These are phyloP conservation scores for Falco punctatus DNA, from an alignment of 2,113 vertebrate genomes.

Conservation along the genomic window DNA sequence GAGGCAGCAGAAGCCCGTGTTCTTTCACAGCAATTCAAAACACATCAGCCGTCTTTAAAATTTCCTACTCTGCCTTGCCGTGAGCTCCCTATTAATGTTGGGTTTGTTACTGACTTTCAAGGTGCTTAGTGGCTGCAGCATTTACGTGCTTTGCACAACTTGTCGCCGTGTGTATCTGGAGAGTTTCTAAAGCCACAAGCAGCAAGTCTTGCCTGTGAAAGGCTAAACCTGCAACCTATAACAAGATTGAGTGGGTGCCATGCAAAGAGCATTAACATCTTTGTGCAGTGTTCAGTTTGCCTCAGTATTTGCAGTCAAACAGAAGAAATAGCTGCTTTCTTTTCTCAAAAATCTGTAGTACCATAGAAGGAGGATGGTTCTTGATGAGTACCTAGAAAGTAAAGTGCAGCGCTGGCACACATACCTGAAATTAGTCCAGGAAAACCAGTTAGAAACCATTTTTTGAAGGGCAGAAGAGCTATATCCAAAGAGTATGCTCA, in stretches of 20 bases:
- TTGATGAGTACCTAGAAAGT: background rate
- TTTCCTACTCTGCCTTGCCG: background rate
- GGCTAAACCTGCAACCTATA: background rate
- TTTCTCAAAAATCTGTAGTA: background rate
- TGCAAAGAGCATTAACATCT: background rate
- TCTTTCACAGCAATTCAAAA: background rate
- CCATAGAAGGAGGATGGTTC: background rate
- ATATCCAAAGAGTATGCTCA: background rate
- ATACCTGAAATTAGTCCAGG: background rate
- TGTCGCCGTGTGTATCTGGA: accelerated
- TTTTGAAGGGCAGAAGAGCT: background rate
- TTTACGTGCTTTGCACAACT: background rate
- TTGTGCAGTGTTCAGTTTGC: background rate
- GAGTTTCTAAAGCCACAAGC: background rate
- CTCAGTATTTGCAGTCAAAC: background rate
- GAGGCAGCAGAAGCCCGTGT: slow-evolving; percentile 49
- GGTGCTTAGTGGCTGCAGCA: background rate
- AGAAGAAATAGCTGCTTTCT: background rate
- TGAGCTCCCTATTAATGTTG: background rate
- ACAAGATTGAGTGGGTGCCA: background rate
- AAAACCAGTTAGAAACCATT: background rate
- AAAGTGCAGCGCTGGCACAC: background rate
- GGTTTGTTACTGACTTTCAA: background rate
- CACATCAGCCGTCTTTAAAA: accelerated
- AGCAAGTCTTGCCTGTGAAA: background rate